These are phyloP conservation scores for Platorchestia sp. DNA, from an alignment of 1,140 invertebrate genomes.

Conservation along the genomic window DNA sequence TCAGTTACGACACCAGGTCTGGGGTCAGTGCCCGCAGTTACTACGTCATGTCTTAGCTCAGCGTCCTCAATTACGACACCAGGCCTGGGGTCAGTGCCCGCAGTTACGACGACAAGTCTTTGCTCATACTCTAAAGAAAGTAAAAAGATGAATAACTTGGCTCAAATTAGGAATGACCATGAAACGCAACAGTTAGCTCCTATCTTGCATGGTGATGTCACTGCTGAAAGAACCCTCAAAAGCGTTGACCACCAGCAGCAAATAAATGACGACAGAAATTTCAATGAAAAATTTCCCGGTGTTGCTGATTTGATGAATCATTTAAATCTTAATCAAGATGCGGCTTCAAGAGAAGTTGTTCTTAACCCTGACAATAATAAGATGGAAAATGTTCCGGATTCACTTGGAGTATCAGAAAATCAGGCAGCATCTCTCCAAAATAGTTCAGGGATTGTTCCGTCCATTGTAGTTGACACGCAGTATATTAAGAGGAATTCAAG, in stretches of 20 bases:
- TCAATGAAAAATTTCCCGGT: neutral
- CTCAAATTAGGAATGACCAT: neutral
- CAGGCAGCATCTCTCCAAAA: neutral
- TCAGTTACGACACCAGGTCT: neutral
- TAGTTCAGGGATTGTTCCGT: neutral
- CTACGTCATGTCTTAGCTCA: neutral
- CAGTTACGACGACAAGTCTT: neutral
- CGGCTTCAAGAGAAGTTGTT: neutral
- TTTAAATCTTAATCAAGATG: neutral
- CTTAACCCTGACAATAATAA: neutral
- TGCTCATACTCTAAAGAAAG: neutral
- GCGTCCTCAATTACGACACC: neutral
- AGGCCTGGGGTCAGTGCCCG: too few species aligned
- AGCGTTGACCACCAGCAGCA: neutral
- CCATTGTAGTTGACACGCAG: neutral
- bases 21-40: neutral
- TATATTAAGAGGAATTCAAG: neutral
- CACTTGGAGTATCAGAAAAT: neutral
- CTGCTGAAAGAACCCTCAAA: neutral
- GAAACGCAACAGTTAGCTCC: neutral
- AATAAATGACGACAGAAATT: neutral
- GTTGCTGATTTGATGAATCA: neutral
- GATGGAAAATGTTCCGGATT: neutral
- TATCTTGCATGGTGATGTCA: neutral
- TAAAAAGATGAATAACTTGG: too few species aligned